Evolutionary conservation across 2,888 invertebrate genomes (phyloP), one percentile per base, ranked within the genome.

Genomic region (Scrobipalpa atriplicella): DNA sequence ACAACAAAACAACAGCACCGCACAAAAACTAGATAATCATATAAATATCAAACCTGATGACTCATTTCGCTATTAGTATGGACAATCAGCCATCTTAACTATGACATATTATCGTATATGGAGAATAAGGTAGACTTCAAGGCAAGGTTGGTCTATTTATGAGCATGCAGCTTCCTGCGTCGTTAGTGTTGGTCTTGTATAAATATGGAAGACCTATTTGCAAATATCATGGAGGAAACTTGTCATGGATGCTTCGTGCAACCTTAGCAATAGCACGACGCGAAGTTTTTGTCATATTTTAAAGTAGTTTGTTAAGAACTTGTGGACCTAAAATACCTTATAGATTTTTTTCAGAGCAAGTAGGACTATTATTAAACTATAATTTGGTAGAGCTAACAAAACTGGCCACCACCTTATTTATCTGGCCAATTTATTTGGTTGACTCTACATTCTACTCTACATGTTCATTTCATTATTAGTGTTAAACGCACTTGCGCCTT

Each of bases 1-100:
- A 70, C 73, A 70, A 66, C 68, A 64, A n/a, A n/a, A n/a, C n/a
- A n/a, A n/a, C n/a, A n/a, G n/a, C n/a, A 52, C 65, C 39, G 18
- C 64, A 70, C 65, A 75, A 69, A 63, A 63, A 63, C 29, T 51
- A 63, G 52, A 63, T 54, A 64, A 56, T 36, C n/a, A 62, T 7
- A 47, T 13, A 19, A 19, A 62, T 39, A 19, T 61, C 11, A 39
- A 43, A 62, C 16, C 41, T n/a, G n/a, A 64, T 64, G 56, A 56
- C n/a, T 56, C 54, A 54, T 64, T 18, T 10, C 18, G 10, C 41
- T 62, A 39, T 62, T 62, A 58, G 58, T 58, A 38, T 38, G 58
- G 58, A 63, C 36, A 63, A 52, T 51, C 43, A 39, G 52, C 52
- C 16, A 61, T 61, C 47, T 52, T 2, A 62, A 29, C 63, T 63